Evolutionary conservation across 2,888 invertebrate genomes (phyloP).

Genomic region (Rhamphomyia laevipes): DNA sequence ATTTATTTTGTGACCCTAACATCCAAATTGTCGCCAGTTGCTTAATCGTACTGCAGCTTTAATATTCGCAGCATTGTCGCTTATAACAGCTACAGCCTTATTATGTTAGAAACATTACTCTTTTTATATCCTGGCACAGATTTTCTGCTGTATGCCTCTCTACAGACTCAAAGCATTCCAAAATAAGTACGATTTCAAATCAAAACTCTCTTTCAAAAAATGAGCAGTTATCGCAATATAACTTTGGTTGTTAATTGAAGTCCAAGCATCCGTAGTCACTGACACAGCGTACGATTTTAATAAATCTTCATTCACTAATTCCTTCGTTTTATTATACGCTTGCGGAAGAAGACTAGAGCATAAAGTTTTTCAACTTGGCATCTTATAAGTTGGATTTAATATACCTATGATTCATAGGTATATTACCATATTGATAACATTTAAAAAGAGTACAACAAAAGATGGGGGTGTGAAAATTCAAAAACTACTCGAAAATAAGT

Average conservation of each 20-base stretch:
- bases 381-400: constrained; percentile 15
- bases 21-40: too few relatives aligned
- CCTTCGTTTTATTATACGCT: too few relatives aligned
- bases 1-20: constrained; percentile 8
- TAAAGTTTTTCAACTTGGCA: constrained; percentile 9
- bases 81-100: constrained; percentile 20
- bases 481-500: too few relatives aligned
- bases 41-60: constrained; percentile 8
- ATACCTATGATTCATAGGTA: too few relatives aligned
- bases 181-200: neutral
- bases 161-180: too few relatives aligned
- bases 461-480: too few relatives aligned
- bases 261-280: constrained; percentile 26
- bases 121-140: constrained; percentile 17
- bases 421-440: too few relatives aligned
- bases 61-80: constrained; percentile 10
- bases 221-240: constrained; percentile 20
- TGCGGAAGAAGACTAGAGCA: too few relatives aligned
- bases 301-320: too few relatives aligned
- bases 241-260: constrained; percentile 21
- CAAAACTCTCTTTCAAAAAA: constrained; percentile 18
- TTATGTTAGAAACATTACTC: constrained; percentile 14
- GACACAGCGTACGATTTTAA: too few relatives aligned
- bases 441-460: too few relatives aligned
- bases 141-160: constrained; percentile 18